Percentiles rank a stretch among this genome's conserved stretches.
Conservation (phyloP, 30 jellyfish, hydroid and myxozoan species). For the Hydractinia symbiolongicarpus region DNA sequence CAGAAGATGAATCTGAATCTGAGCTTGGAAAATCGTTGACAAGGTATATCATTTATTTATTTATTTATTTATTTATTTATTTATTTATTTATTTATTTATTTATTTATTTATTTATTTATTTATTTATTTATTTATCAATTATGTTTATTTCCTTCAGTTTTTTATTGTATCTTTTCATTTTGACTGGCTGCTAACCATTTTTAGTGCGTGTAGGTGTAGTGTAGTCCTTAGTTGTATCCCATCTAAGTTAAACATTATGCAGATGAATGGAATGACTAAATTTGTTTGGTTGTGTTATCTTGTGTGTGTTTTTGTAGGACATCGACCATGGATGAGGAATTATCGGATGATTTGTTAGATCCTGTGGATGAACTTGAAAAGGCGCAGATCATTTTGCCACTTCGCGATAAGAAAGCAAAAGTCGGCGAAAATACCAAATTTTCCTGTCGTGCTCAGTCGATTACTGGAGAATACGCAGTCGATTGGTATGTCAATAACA, state of each 20-base stretch:
- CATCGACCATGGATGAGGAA: constrained; percentile 10
- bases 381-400: constrained; percentile 19
- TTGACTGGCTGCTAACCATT: too few relatives aligned
- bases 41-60: constrained; percentile 34
- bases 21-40: constrained; percentile 69
- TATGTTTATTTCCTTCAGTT: too few relatives aligned
- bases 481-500: constrained; percentile 1
- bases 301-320: constrained; percentile 5
- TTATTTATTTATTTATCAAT: too few relatives aligned
- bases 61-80: neutral
- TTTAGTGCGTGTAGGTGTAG: too few relatives aligned
- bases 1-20: constrained; percentile 55
- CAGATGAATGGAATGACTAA: too few relatives aligned
- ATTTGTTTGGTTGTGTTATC: neutral
- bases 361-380: constrained; percentile 15
- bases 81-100: neutral
- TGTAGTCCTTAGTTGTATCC: too few relatives aligned
- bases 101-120: too few relatives aligned
- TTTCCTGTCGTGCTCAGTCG: constrained; percentile 26
- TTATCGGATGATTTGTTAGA: constrained; percentile 15
- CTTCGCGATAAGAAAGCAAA: constrained; percentile 22
- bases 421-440: constrained; percentile 3
- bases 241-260: too few relatives aligned
- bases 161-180: too few relatives aligned
- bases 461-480: neutral